A percentile compares a stretch with the other conserved stretches of the same genome.
These are phyloP conservation scores for Cuculus canorus DNA, from an alignment of 2,797 vertebrate species.

Conservation along the genomic window DNA sequence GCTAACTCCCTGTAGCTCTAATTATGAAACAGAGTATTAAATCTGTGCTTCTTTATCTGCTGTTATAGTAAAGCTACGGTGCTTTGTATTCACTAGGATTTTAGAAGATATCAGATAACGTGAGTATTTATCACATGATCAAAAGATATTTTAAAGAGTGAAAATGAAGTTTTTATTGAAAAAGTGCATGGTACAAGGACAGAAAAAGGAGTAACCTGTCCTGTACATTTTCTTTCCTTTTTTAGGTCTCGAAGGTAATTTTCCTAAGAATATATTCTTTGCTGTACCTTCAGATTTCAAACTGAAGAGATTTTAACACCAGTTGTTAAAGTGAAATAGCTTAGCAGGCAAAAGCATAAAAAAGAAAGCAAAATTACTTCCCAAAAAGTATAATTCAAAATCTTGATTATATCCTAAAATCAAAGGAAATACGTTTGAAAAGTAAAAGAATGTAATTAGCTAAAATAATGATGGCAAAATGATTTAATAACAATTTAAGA, in stretches of 20 bases:
- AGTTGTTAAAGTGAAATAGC: neutral
- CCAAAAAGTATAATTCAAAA: neutral
- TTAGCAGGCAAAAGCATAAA: neutral
- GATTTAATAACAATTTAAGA: neutral
- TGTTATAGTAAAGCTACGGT: fast-evolving
- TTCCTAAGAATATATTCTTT: neutral
- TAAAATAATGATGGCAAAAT: neutral
- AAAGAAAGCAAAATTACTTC: neutral
- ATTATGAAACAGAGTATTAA: neutral
- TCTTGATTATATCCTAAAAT: neutral
- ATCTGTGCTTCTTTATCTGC: neutral
- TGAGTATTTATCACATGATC: neutral
- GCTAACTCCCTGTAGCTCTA: neutral
- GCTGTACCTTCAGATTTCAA: neutral
- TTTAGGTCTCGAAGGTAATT: neutral
- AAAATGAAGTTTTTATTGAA: neutral
- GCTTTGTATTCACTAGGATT: neutral
- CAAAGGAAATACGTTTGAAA: neutral
- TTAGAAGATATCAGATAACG: neutral
- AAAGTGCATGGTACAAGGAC: neutral
- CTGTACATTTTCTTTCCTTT: neutral
- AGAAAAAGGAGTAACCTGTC: neutral
- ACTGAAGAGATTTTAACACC: neutral
- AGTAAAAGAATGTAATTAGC: neutral
- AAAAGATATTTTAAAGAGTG: neutral